Evolutionary conservation across 2,888 invertebrate genomes (phyloP), one percentile per base, ranked within the genome.

Genomic region (Dynastes hyllus): DNA sequence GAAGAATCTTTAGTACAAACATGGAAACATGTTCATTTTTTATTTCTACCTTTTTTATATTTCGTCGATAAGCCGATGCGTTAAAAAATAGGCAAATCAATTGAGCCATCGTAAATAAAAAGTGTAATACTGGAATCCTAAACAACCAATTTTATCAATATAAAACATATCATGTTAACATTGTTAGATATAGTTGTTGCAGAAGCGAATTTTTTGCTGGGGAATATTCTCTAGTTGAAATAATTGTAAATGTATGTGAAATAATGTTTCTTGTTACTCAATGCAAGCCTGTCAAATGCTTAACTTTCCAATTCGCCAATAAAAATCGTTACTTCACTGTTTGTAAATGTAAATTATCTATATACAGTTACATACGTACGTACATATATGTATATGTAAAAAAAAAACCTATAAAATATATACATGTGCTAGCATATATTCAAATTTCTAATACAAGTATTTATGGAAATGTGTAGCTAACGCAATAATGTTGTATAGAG

Each of bases 401-500:
- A 77, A 61, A 73, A 77, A 77, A 77, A 61, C 5, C 22, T 45
- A 77, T 63, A 77, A 71, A 77, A 55, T 77, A 79, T 73, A 73
- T 84, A 83, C 81, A 83, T 86, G 86, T 87, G 84, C 83, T 86
- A 86, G 85, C 84, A 83, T 86, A 85, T 84, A 58, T 32, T 16
- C 58, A 73, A 58, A 85, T 85, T 85, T 86, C 85, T 85, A 85
- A 85, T 86, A 84, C 69, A 83, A 83, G 84, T 78, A 79, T 51
- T 78, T 50, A 77, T 58, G 69, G 82, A 87, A 87, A 88, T 88
- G 89, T 89, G 89, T 89, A 89, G 89, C 88, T 88, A 82, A 89
- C 87, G 89, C 89, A 89, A 89, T 89, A 89, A 88, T 86, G 86
- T 86, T 88, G 88, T 89, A 88, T 88, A 80, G 78, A 63, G 63